Percentiles rank a stretch among this genome's conserved stretches.
phyloP scores from a whole-genome alignment of 2,797 vertebrate genomes.

The Myotis daubentonii region DNA sequence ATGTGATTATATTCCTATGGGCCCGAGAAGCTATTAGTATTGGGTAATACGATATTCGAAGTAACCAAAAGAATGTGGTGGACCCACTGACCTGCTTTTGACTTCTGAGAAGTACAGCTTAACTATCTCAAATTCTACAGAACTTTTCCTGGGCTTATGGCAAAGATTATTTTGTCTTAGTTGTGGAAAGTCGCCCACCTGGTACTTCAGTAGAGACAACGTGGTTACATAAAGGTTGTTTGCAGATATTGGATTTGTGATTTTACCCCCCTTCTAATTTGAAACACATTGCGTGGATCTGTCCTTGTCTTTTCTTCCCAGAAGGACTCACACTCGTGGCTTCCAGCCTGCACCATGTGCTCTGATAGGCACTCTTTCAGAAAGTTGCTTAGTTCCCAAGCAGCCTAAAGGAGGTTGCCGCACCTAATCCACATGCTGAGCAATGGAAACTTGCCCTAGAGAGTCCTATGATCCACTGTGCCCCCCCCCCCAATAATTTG shows the following conservation, averaged over 20 bases:
- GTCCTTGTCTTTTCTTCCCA: slow-evolving; percentile 21
- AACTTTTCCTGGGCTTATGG: slow-evolving; percentile 36
- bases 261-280: slow-evolving; percentile 24
- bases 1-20: slow-evolving; percentile 14
- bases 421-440: not conserved
- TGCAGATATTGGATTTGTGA: slow-evolving; percentile 50
- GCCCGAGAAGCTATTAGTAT: slow-evolving; percentile 39
- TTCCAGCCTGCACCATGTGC: not conserved
- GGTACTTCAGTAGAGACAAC: slow-evolving; percentile 15
- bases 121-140: slow-evolving; percentile 40
- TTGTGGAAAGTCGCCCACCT: slow-evolving; percentile 37
- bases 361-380: not conserved
- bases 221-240: not conserved
- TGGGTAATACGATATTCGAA: slow-evolving; percentile 53
- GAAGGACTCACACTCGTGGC: not conserved
- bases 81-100: slow-evolving; percentile 58
- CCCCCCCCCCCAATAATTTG: not conserved
- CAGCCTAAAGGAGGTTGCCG: not conserved
- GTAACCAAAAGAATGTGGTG: slow-evolving; percentile 49
- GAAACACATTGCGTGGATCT: not conserved
- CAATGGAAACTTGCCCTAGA: not conserved
- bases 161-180: slow-evolving; percentile 51
- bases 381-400: not conserved
- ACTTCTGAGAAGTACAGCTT: slow-evolving; percentile 64
- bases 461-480: not conserved